phyloP scores from a whole-genome alignment of 2,888 invertebrate genomes.

The Vanessa cardui region DNA sequence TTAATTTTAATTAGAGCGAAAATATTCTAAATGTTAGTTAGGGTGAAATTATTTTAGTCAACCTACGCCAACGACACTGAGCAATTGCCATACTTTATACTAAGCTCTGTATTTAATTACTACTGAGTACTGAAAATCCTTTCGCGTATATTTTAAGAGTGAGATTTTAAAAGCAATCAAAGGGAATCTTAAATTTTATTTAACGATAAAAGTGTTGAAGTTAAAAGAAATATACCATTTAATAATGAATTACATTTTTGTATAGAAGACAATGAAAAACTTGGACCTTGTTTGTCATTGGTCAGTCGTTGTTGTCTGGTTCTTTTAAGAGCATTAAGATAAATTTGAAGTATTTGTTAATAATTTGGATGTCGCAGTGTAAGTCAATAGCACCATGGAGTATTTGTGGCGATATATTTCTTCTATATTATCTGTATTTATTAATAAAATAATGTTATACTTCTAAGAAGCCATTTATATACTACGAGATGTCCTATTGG shows the following conservation, averaged over 20 bases:
- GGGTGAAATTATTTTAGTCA: conserved; percentile 53
- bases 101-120: conserved; percentile 75
- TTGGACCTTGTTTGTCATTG: no score
- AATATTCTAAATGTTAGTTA: conserved; percentile 35
- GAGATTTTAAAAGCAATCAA: conserved; percentile 15
- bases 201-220: conserved; percentile 2
- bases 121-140: conserved; percentile 53
- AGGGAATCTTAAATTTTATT: conserved; percentile 3
- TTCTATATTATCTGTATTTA: no score
- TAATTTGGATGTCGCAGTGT: no score
- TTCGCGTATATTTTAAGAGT: conserved; percentile 28
- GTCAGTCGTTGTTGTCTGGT: no score
- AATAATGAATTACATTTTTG: background rate
- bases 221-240: background rate
- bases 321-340: no score
- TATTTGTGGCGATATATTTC: no score
- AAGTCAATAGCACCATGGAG: no score
- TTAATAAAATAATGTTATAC: no score
- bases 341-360: no score
- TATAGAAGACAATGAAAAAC: no score
- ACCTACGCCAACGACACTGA: conserved; percentile 61
- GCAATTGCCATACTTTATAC: conserved; percentile 72
- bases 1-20: conserved; percentile 24
- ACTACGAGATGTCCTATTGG: no score
- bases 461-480: no score